Percentiles rank a stretch among this genome's conserved stretches.
Conservation (phyloP, 1,140 invertebrate species). For the Heliconius hewitsoni region DNA sequence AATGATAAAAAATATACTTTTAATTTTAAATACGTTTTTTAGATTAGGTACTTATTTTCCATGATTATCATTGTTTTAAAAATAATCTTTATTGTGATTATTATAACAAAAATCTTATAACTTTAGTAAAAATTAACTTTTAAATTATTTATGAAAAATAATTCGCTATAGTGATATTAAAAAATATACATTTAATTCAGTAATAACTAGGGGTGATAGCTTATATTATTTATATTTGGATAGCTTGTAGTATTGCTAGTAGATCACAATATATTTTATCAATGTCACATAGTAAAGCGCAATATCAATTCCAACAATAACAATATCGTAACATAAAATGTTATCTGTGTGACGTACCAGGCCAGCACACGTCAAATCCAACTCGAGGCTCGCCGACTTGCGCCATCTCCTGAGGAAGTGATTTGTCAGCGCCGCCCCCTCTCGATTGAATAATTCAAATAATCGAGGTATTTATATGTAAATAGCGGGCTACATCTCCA, state of each 20-base stretch:
- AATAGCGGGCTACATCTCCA: slow-evolving; percentile 79
- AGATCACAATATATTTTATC: background rate
- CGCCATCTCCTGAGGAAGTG: slow-evolving; percentile 79
- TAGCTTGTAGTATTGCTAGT: background rate
- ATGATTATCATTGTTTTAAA: too few relatives aligned
- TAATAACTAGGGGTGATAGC: too few relatives aligned
- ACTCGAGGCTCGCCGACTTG: slow-evolving; percentile 69
- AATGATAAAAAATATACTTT: too few relatives aligned
- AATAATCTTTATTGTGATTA: too few relatives aligned
- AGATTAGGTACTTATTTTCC: too few relatives aligned
- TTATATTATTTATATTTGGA: background rate
- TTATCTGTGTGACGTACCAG: slow-evolving; percentile 29
- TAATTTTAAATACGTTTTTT: too few relatives aligned
- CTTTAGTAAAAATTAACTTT: too few relatives aligned
- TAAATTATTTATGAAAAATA: too few relatives aligned
- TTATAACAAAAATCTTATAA: too few relatives aligned
- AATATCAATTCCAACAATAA: background rate
- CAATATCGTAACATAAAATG: slow-evolving; percentile 33
- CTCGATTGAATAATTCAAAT: slow-evolving; percentile 82
- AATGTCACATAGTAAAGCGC: background rate
- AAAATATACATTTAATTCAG: too few relatives aligned
- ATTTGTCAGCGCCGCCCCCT: slow-evolving; percentile 81
- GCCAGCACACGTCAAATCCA: slow-evolving; percentile 62
- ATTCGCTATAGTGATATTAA: too few relatives aligned
- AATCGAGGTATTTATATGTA: slow-evolving; percentile 82